Percentiles rank a stretch among this genome's conserved stretches.
These are phyloP conservation scores for Oscheius myriophilus DNA, from an alignment of 2,888 invertebrate species.

Conservation along the genomic window DNA sequence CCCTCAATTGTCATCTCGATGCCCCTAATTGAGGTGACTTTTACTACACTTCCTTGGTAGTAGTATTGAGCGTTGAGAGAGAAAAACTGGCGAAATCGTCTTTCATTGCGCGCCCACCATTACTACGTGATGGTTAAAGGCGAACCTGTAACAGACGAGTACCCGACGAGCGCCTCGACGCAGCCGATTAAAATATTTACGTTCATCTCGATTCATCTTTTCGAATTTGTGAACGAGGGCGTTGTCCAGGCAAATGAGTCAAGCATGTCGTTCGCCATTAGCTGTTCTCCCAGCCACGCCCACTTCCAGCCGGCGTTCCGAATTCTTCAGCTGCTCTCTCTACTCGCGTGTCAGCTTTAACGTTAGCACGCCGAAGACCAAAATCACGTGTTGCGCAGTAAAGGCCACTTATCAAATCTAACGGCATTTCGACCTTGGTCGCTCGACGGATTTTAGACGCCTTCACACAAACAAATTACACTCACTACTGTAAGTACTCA, in stretches of 20 bases:
- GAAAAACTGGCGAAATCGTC: too few relatives aligned
- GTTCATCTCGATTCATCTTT: not conserved
- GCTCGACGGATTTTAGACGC: conserved; percentile 27
- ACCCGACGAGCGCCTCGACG: too few relatives aligned
- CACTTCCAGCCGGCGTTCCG: conserved; percentile 4
- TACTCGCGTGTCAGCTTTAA: conserved; percentile 14
- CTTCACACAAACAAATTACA: conserved; percentile 29
- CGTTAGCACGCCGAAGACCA: conserved; percentile 7
- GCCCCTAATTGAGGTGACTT: too few relatives aligned
- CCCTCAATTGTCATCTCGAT: too few relatives aligned
- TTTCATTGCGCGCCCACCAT: too few relatives aligned
- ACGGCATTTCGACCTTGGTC: conserved; percentile 29
- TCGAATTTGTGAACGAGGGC: not conserved
- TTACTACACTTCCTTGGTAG: too few relatives aligned
- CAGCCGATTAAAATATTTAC: too few relatives aligned
- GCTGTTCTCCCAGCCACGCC: conserved; percentile 7
- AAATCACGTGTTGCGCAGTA: conserved; percentile 29
- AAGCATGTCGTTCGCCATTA: conserved; percentile 7
- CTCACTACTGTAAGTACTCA: too few relatives aligned
- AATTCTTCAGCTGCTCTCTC: conserved; percentile 8
- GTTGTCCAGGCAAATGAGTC: conserved; percentile 3
- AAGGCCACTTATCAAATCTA: conserved; percentile 31
- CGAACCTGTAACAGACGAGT: too few relatives aligned
- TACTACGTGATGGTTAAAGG: too few relatives aligned
- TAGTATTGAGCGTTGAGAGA: too few relatives aligned